These are phyloP conservation scores for Melipona bicolor DNA, from an alignment of 2,888 invertebrate genomes.

Conservation along the genomic window DNA sequence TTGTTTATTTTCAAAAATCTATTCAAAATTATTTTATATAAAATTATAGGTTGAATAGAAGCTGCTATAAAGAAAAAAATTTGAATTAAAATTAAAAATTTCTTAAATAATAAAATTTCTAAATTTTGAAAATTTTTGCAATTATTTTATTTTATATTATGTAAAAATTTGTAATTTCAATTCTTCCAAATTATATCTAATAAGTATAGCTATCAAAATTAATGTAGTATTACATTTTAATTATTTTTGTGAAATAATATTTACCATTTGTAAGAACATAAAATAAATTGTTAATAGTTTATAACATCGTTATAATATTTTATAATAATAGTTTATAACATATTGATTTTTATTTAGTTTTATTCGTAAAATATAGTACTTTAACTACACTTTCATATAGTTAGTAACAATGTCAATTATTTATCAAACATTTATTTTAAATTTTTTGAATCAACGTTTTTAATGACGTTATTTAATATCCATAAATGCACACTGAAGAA, in stretches of 20 bases:
- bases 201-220: background rate
- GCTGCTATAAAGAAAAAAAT: background rate
- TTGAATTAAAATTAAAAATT: too few species aligned
- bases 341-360: background rate
- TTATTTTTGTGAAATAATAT: background rate
- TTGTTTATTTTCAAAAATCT: background rate
- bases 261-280: background rate
- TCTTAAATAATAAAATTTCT: background rate
- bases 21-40: background rate
- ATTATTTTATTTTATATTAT: background rate
- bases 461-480: background rate
- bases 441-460: background rate
- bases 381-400: background rate
- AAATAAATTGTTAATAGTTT: background rate
- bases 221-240: too few species aligned
- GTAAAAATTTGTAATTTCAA: background rate
- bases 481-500: background rate
- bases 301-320: background rate
- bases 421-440: background rate
- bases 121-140: background rate
- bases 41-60: too few species aligned
- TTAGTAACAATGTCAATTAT: background rate
- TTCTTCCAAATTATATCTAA: background rate
- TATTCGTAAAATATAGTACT: background rate
- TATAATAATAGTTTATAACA: background rate